These are phyloP conservation scores for Hypotaenidia philippensis DNA, from an alignment of 2,797 vertebrate genomes.

Conservation along the genomic window DNA sequence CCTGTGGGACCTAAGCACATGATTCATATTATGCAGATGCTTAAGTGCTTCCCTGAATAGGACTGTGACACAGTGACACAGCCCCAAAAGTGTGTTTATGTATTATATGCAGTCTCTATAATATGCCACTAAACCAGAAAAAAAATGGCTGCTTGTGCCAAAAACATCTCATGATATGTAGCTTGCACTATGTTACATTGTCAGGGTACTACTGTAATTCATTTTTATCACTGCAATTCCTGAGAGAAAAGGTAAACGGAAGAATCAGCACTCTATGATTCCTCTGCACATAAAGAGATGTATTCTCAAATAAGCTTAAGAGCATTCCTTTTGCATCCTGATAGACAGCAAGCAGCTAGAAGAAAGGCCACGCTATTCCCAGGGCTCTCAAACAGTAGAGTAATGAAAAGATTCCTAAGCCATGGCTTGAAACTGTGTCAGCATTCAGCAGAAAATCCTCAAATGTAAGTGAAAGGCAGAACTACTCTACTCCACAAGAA, in stretches of 20 bases:
- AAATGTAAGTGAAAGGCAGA: not conserved
- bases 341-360: not conserved
- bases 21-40: slow-evolving; percentile 21
- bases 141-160: slow-evolving; percentile 27
- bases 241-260: not conserved
- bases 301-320: slow-evolving; percentile 19
- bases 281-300: not conserved
- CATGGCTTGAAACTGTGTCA: not conserved
- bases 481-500: not conserved
- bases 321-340: not conserved
- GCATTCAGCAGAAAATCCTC: not conserved
- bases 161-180: slow-evolving; percentile 24
- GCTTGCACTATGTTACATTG: not conserved
- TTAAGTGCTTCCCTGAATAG: slow-evolving; percentile 3
- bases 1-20: slow-evolving; percentile 2
- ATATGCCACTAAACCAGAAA: slow-evolving; percentile 40
- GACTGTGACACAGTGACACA: slow-evolving; percentile 34
- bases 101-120: not conserved
- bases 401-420: not conserved
- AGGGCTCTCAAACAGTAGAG: not conserved
- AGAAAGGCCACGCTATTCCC: not conserved
- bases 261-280: not conserved
- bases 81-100: not conserved
- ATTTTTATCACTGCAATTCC: slow-evolving; percentile 39
- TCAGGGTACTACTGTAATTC: slow-evolving; percentile 33